These are phyloP conservation scores for Drosophila planitibia DNA, from an alignment of 2,888 invertebrate species.

Conservation along the genomic window DNA sequence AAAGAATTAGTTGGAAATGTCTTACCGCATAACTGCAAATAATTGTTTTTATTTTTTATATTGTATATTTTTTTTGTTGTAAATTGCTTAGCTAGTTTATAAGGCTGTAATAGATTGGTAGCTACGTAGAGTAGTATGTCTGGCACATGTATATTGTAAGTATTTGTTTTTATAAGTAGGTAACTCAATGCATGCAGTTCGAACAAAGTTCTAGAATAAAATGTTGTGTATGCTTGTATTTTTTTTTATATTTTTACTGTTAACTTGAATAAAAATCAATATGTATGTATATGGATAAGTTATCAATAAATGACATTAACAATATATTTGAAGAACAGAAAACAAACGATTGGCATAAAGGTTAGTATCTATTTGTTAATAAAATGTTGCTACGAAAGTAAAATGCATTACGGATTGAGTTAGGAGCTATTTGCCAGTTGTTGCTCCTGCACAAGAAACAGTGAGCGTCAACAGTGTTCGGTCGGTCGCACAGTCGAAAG, in stretches of 20 bases:
- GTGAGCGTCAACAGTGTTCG: conserved; percentile 43
- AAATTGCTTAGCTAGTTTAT: conserved; percentile 20
- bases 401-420: conserved; percentile 58
- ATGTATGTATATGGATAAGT: conserved; percentile 19
- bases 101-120: conserved; percentile 57
- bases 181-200: conserved; percentile 75
- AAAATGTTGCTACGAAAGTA: conserved; percentile 60
- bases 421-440: conserved; percentile 20
- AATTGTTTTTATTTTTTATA: conserved; percentile 11
- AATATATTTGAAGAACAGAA: conserved; percentile 39
- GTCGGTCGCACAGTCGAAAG: conserved; percentile 61
- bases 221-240: conserved; percentile 41
- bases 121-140: conserved; percentile 42
- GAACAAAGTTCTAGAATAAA: conserved; percentile 67
- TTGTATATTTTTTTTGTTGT: not conserved
- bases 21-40: conserved; percentile 57
- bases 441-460: conserved; percentile 16
- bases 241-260: conserved; percentile 10
- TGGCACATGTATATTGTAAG: conserved; percentile 45
- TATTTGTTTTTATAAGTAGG: conserved; percentile 44
- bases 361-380: conserved; percentile 59
- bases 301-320: conserved; percentile 61
- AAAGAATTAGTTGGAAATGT: conserved; percentile 18
- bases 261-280: conserved; percentile 46
- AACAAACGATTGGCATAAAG: conserved; percentile 38